A percentile compares a stretch with the other conserved stretches of the same genome.
Conservation (phyloP, 2,888 invertebrate species). For the Agrochola circellaris region DNA sequence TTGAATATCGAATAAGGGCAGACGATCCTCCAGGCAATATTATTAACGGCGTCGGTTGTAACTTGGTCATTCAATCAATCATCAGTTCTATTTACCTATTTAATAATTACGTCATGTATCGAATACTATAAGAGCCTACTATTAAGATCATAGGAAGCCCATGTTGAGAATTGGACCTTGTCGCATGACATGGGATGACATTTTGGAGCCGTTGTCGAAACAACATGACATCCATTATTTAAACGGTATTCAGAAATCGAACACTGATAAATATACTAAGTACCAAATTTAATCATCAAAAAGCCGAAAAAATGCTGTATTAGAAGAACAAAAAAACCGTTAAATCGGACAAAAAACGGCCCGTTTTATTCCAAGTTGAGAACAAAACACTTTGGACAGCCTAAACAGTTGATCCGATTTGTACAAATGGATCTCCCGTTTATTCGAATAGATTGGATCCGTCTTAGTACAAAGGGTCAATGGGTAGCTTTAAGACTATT, state of each 20-base stretch:
- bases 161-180: slow-evolving; percentile 3
- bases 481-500: slow-evolving; percentile 40
- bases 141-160: not conserved
- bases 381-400: slow-evolving; percentile 57
- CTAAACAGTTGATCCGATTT: slow-evolving; percentile 62
- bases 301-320: slow-evolving; percentile 11
- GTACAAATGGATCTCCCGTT: slow-evolving; percentile 62
- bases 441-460: slow-evolving; percentile 65
- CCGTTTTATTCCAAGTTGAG: slow-evolving; percentile 34
- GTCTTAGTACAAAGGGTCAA: slow-evolving; percentile 56
- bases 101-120: not conserved
- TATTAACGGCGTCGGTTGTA: not conserved
- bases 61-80: not conserved
- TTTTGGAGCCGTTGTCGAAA: slow-evolving; percentile 7
- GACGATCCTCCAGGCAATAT: not conserved
- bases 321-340: slow-evolving; percentile 8
- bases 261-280: slow-evolving; percentile 2
- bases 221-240: slow-evolving; percentile 4
- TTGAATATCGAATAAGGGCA: not conserved
- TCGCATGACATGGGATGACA: slow-evolving; percentile 29
- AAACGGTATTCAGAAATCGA: not conserved
- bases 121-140: not conserved
- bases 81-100: not conserved
- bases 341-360: slow-evolving; percentile 29
- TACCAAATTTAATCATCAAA: slow-evolving; percentile 7